Conservation (phyloP, 2,797 vertebrate genomes). For the Australoheros facetus region DNA sequence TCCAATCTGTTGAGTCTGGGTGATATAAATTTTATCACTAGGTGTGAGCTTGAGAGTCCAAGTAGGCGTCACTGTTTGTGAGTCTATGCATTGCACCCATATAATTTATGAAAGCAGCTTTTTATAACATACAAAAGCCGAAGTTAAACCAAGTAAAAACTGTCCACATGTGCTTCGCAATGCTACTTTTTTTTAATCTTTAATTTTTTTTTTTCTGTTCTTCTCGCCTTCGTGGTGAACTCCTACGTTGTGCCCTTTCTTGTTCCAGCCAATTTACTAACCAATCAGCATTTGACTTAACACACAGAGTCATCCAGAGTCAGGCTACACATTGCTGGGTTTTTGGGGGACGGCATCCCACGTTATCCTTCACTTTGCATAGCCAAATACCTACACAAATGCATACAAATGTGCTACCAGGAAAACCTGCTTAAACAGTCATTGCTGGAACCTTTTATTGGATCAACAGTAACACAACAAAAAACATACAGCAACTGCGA, state of each 20-base stretch:
- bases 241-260: too few relatives aligned
- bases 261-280: not conserved
- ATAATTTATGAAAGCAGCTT: too few relatives aligned
- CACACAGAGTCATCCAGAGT: not conserved
- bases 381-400: not conserved
- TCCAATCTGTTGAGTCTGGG: too few relatives aligned
- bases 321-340: not conserved
- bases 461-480: not conserved
- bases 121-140: too few relatives aligned
- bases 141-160: too few relatives aligned
- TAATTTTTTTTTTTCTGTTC: not conserved
- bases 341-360: too few relatives aligned
- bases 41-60: too few relatives aligned
- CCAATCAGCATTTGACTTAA: not conserved
- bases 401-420: not conserved
- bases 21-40: too few relatives aligned
- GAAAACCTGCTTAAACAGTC: not conserved
- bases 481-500: not conserved
- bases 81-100: too few relatives aligned
- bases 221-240: not conserved
- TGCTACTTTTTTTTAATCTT: not conserved
- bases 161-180: too few relatives aligned
- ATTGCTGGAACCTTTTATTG: not conserved
- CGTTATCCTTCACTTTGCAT: not conserved
- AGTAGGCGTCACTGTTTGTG: too few relatives aligned